Evolutionary conservation across 2,888 invertebrate species (phyloP), one percentile per base, ranked within the genome.

Genomic region (Brachypterus glaber): DNA sequence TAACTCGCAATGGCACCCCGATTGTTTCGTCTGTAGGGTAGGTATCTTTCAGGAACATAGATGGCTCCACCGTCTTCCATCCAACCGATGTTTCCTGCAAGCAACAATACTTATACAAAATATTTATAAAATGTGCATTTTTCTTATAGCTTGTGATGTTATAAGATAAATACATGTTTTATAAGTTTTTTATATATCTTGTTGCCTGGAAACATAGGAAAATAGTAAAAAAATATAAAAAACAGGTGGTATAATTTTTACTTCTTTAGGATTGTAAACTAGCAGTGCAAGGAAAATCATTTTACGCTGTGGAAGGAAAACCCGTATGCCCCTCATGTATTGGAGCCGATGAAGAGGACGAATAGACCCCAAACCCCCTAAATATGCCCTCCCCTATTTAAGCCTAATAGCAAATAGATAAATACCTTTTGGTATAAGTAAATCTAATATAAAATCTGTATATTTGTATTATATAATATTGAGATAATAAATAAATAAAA

Each of bases 21-120:
- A 95, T 62, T 97, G 97, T 70, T 97, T 97, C 72, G 92, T 95
- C 50, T 97, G 97, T 77, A 82, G 92, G 84, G 96, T 97, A 77
- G 75, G 88, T 70, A 52, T 50, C 17, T 4, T 14, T n/a, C n/a
- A 18, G 11, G 17, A 21, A 18, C 12, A n/a, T 7, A 15, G 13
- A 5, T 18, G 14, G 4, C 3, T 33, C 7, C n/a, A 27, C 7
- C 17, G 15, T 11, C 8, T n/a, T n/a, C n/a, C n/a, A n/a, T n/a
- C n/a, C n/a, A n/a, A n/a, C n/a, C n/a, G n/a, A n/a, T n/a, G n/a
- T n/a, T n/a, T n/a, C n/a, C n/a, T n/a, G n/a, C n/a, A n/a, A n/a
- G n/a, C n/a, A n/a, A n/a, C n/a, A n/a, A n/a, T n/a, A n/a, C n/a
- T n/a, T n/a, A n/a, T n/a, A n/a, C n/a, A n/a, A n/a, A n/a, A n/a